These are phyloP conservation scores for Kradibia gibbosae DNA, from an alignment of 1,140 invertebrate genomes.

Conservation along the genomic window DNA sequence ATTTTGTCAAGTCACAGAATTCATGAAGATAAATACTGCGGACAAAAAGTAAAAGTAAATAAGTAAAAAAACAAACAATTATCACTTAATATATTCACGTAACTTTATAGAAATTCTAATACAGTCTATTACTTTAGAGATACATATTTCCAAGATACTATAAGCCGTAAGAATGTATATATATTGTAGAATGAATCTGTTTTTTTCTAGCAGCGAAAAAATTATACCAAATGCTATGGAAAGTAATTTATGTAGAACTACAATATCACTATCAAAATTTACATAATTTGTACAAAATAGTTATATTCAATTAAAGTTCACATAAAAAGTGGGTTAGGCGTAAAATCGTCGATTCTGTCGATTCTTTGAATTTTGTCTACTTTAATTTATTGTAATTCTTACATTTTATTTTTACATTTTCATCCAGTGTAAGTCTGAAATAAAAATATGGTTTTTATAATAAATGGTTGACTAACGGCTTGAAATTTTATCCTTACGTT, in stretches of 20 bases:
- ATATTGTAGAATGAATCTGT: not conserved
- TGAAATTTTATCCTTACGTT: not conserved
- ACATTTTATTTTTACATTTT: not conserved
- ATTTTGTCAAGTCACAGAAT: not conserved
- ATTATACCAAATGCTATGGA: not conserved
- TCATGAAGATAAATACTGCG: constrained; percentile 6
- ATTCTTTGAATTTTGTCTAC: not conserved
- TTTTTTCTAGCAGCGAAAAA: not conserved
- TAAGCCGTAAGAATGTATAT: not conserved
- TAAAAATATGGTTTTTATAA: not conserved
- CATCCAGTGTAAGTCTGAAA: too few relatives aligned
- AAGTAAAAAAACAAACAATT: constrained; percentile 28
- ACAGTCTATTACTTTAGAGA: not conserved
- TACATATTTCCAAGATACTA: not conserved
- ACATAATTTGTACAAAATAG: not conserved
- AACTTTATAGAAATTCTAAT: not conserved
- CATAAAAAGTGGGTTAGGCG: not conserved
- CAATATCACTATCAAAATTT: not conserved
- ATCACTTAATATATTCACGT: constrained; percentile 25
- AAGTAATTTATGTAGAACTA: not conserved
- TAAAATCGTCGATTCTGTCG: not conserved
- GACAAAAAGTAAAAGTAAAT: not conserved
- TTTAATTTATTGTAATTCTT: not conserved
- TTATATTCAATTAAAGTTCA: not conserved
- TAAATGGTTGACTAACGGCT: too few relatives aligned